phyloP scores from a whole-genome alignment of 2,888 invertebrate species.

The Schrankia costaestrigalis region DNA sequence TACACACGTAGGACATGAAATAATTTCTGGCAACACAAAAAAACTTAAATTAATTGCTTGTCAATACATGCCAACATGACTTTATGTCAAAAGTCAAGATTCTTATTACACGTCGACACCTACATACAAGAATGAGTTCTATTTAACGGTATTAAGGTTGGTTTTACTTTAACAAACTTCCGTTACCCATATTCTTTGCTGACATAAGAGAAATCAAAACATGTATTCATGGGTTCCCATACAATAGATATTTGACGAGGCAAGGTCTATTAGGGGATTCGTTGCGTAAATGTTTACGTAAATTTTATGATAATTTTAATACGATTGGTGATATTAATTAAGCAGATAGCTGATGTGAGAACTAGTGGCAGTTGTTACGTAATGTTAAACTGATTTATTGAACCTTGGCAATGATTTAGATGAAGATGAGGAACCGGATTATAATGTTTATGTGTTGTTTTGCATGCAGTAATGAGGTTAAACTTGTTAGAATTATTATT shows the following conservation, averaged over 20 bases:
- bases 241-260: conserved; percentile 33
- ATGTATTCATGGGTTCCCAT: conserved; percentile 25
- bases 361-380: neutral
- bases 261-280: conserved; percentile 25
- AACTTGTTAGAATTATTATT: no score
- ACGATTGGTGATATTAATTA: conserved; percentile 9
- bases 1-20: conserved; percentile 16
- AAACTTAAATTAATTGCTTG: conserved; percentile 44
- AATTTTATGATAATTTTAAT: conserved; percentile 23
- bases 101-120: conserved; percentile 21
- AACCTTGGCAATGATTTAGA: no score
- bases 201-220: conserved; percentile 35
- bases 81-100: conserved; percentile 36
- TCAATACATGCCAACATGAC: conserved; percentile 38
- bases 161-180: neutral
- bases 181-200: conserved; percentile 5
- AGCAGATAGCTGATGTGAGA: no score
- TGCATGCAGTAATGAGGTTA: no score
- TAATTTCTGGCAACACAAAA: conserved; percentile 17
- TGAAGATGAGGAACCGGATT: no score
- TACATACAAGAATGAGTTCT: conserved; percentile 9
- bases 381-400: neutral
- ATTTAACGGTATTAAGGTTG: neutral
- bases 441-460: no score
- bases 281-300: conserved; percentile 24